Base-by-base conservation (phyloP, 2,797 vertebrate species). In the Molossus molossus region DNA sequence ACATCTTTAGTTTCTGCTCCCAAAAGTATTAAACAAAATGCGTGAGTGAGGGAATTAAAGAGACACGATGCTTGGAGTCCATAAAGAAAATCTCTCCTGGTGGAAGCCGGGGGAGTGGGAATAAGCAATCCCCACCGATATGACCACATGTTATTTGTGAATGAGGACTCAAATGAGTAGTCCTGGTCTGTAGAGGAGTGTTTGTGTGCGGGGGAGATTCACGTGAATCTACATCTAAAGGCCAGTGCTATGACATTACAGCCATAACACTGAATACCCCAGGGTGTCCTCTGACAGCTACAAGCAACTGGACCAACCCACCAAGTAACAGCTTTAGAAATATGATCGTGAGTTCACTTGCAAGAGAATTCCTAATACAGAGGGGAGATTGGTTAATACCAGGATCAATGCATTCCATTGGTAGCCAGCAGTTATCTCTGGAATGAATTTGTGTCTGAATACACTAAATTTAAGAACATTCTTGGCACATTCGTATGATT, bases 391-490 rank as follows among this genome's bases (percentile, higher is more conserved):
- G 18, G 67, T 77, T 69, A 91, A 83, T 23, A 58, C 9, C 13
- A n/a, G 70, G 21, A 88, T 50, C 48, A 89, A 40, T 53, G n/a
- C 17, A 29, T 89, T 45, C 48, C n/a, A 55, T 0, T 82, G 33
- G n/a, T 76, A 40, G 7, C 37, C 83, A 87, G 14, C 9, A 65
- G 29, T 25, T 25, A 45, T 76, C 50, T 62, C 69, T 75, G 83
- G 45, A 53, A 72, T 11, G 10, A 94, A 76, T 92, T 53, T 82
- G 14, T 70, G 17, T 50, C 70, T 85, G 53, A 73, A 77, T 57
- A 90, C 1, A 53, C 9, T 62, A 73, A 96, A 87, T 67, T 73
- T 20, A 48, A 94, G 87, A 87, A 23, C 9, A 83, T 57, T 13
- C 33, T 79, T 37, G 25, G 64, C 48, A n/a, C 13, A 86, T 70